phyloP scores from a whole-genome alignment of 2,888 invertebrate genomes.

The Agrochola litura region DNA sequence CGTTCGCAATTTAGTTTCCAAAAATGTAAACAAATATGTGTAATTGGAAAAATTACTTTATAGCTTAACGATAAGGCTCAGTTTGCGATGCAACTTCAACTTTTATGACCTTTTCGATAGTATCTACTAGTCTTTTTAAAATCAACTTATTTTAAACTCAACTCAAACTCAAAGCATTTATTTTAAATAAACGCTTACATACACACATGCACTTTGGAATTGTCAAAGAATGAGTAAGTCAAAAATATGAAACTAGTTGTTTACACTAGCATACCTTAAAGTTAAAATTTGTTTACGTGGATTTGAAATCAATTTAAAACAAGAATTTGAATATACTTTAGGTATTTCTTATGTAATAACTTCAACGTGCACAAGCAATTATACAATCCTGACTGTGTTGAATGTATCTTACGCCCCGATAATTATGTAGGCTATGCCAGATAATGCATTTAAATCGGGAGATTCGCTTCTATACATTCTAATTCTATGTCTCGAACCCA shows the following conservation, averaged over 20 bases:
- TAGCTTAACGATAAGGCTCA: neutral
- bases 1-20: neutral
- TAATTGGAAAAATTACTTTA: too few relatives aligned
- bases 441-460: neutral
- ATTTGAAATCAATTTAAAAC: neutral
- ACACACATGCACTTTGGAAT: too few relatives aligned
- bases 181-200: too few relatives aligned
- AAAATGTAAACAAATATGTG: neutral
- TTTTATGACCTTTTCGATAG: too few relatives aligned
- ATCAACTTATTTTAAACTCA: neutral
- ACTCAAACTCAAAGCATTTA: too few relatives aligned
- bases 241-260: too few relatives aligned
- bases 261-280: too few relatives aligned
- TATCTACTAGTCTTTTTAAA: neutral
- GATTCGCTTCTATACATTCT: slow-evolving; percentile 8
- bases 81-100: neutral
- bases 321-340: neutral
- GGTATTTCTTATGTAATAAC: neutral
- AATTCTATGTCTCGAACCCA: slow-evolving; percentile 72
- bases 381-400: neutral
- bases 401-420: neutral
- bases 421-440: neutral
- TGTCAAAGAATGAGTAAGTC: too few relatives aligned
- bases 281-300: neutral
- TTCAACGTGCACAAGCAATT: neutral